phyloP scores from a whole-genome alignment of 2,888 invertebrate species.

The Sthenelais limicola region DNA sequence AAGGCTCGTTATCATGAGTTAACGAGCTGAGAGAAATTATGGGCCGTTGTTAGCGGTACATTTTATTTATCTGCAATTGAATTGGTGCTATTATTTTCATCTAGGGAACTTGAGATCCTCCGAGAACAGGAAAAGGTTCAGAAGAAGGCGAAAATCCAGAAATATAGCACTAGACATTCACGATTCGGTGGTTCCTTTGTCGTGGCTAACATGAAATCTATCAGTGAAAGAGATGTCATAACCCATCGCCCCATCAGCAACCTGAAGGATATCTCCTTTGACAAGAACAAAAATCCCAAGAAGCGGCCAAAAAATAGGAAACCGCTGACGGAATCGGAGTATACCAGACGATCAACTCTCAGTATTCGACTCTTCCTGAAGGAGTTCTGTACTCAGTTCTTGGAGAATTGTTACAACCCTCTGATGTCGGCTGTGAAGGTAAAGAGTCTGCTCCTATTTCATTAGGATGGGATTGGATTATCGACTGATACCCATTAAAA shows the following conservation, averaged over 20 bases:
- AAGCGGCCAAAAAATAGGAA: conserved; percentile 85
- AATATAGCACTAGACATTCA: conserved; percentile 80
- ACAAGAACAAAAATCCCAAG: conserved; percentile 78
- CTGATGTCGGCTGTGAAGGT: conserved; percentile 91
- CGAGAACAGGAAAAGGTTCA: conserved; percentile 83
- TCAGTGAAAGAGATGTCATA: conserved; percentile 87
- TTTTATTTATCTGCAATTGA: not conserved
- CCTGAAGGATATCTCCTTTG: conserved; percentile 85
- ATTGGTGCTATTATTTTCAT: conserved; percentile 34
- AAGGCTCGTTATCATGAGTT: too few relatives aligned
- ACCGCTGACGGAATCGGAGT: conserved; percentile 78
- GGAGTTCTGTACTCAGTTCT: conserved; percentile 94
- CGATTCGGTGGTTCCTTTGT: conserved; percentile 95
- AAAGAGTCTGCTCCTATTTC: too few relatives aligned
- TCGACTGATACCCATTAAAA: too few relatives aligned
- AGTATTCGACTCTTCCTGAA: conserved; percentile 88
- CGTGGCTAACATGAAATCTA: conserved; percentile 92
- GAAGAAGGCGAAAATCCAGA: conserved; percentile 66
- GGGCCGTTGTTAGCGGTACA: not conserved
- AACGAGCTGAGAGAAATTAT: too few relatives aligned
- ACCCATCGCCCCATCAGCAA: conserved; percentile 89
- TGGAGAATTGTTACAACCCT: conserved; percentile 93
- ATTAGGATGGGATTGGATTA: too few relatives aligned
- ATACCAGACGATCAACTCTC: conserved; percentile 87
- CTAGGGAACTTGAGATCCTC: conserved; percentile 71